Evolutionary conservation across 1,140 invertebrate genomes (phyloP).

Genomic region (Cecropterus lyciades): DNA sequence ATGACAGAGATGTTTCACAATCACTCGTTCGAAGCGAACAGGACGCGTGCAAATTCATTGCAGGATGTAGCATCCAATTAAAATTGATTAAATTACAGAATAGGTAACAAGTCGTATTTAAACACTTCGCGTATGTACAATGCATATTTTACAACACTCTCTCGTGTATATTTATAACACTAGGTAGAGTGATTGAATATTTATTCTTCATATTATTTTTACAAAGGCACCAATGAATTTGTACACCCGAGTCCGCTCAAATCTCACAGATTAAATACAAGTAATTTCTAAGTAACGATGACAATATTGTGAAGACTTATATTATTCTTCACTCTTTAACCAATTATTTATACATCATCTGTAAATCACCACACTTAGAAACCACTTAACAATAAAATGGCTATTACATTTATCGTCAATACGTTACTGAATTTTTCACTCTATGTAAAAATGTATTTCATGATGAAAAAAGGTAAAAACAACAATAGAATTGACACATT

Average conservation of each 20-base stretch:
- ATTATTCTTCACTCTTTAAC: not conserved
- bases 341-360: not conserved
- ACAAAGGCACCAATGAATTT: slow-evolving; percentile 55
- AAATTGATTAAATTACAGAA: slow-evolving; percentile 4
- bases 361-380: not conserved
- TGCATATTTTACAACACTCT: slow-evolving; percentile 2
- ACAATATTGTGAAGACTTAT: not conserved
- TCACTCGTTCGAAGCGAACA: not conserved
- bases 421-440: too few relatives aligned
- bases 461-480: too few relatives aligned
- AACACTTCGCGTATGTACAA: slow-evolving; percentile 15
- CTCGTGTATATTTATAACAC: not conserved
- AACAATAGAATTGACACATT: too few relatives aligned
- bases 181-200: not conserved
- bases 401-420: too few relatives aligned
- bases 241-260: not conserved
- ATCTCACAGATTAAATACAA: not conserved
- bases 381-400: not conserved
- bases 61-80: slow-evolving; percentile 1
- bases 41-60: slow-evolving; percentile 3
- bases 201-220: slow-evolving; percentile 8
- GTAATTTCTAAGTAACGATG: not conserved
- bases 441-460: too few relatives aligned
- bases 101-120: slow-evolving; percentile 5
- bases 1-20: not conserved